Evolutionary conservation across 1,140 invertebrate genomes (phyloP).

Genomic region (Octopus sinensis): DNA sequence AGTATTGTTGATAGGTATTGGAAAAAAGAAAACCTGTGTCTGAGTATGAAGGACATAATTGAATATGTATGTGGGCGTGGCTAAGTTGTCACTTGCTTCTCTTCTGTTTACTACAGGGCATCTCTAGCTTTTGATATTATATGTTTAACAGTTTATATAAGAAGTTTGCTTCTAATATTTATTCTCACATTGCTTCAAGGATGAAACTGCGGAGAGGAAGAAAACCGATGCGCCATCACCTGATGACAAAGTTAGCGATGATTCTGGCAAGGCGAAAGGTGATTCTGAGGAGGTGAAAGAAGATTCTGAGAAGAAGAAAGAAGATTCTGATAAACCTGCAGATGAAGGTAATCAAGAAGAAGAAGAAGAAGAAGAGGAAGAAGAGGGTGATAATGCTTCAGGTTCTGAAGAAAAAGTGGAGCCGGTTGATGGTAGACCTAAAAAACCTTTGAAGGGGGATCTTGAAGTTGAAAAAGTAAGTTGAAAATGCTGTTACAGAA

Average conservation of each 20-base stretch:
- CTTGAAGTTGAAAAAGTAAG: conserved; percentile 34
- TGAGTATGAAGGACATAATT: no score
- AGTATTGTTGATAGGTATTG: no score
- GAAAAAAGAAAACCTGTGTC: no score
- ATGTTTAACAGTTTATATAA: no score
- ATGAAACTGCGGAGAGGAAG: conserved; percentile 59
- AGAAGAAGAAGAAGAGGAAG: conserved; percentile 43
- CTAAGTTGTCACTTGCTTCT: no score
- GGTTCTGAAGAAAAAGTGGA: conserved; percentile 33
- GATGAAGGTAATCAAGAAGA: conserved; percentile 56
- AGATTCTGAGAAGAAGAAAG: conserved; percentile 31
- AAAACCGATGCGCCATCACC: conserved; percentile 64
- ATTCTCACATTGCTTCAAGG: conserved; percentile 12
- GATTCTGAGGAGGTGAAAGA: conserved; percentile 57
- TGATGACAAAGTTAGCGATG: conserved; percentile 57
- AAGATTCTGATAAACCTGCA: conserved; percentile 31
- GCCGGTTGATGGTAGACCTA: conserved; percentile 37
- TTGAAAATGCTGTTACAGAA: background rate
- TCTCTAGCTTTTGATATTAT: no score
- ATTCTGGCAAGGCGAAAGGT: conserved; percentile 65
- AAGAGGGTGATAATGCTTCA: conserved; percentile 8
- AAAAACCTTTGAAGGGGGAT: conserved; percentile 33
- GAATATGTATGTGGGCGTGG: no score
- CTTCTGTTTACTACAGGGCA: no score
- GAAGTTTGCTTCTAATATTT: no score